Percentiles rank a stretch among this genome's conserved stretches.
Conservation (phyloP, 23 tunicate genomes). For the Halocynthia aurantium region DNA sequence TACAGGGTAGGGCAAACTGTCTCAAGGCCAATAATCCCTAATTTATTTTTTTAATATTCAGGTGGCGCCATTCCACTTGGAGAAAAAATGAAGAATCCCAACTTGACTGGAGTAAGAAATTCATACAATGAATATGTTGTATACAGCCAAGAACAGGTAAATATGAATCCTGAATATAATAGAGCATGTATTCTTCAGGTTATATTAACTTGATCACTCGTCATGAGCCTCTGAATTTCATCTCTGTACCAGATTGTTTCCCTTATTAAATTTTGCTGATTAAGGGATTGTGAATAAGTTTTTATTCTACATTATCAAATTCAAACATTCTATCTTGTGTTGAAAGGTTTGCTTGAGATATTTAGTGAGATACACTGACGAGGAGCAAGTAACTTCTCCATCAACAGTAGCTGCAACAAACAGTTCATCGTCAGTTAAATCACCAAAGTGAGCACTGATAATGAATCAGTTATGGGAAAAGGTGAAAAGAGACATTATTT, state of each 20-base stretch:
- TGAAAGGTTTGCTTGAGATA: conserved; percentile 60
- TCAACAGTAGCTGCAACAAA: too few relatives aligned
- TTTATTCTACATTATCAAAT: neutral
- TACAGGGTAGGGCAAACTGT: too few relatives aligned
- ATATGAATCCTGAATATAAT: neutral
- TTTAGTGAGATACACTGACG: conserved; percentile 33
- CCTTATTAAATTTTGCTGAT: neutral
- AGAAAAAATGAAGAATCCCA: conserved; percentile 56
- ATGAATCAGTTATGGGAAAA: too few relatives aligned
- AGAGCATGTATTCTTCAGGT: neutral
- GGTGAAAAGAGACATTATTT: too few relatives aligned
- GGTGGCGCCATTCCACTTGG: conserved; percentile 89
- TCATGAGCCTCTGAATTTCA: neutral
- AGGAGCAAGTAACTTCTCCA: neutral
- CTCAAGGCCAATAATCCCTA: neutral
- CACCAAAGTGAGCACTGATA: too few relatives aligned
- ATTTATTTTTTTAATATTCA: conserved; percentile 1
- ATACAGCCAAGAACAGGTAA: conserved; percentile 79
- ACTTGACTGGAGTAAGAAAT: conserved; percentile 49
- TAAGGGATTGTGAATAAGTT: neutral
- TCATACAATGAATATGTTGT: conserved; percentile 81
- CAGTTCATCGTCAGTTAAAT: too few relatives aligned
- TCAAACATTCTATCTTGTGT: neutral
- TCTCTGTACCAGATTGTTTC: neutral
- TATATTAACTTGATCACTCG: neutral